These are phyloP conservation scores for Elanoides forficatus DNA, from an alignment of 2,113 vertebrate species.

Conservation along the genomic window DNA sequence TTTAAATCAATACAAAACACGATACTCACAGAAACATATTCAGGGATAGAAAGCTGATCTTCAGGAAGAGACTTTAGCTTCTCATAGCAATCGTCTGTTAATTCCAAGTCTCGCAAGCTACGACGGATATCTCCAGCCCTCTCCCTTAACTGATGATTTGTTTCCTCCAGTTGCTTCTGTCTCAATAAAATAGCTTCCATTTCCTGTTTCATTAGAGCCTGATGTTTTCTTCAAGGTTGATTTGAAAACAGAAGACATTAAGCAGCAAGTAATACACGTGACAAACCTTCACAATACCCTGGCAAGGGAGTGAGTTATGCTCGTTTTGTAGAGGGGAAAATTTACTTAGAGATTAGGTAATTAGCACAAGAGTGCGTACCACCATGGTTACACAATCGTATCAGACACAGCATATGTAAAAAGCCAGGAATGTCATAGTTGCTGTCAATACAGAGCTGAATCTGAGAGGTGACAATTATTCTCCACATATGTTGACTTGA, in stretches of 20 bases:
- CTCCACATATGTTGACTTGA: background rate
- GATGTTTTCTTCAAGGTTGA: slow-evolving; percentile 82
- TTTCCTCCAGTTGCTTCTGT: slow-evolving; percentile 94
- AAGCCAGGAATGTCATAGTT: background rate
- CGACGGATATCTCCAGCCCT: slow-evolving; percentile 86
- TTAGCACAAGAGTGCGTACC: background rate
- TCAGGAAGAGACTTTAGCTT: slow-evolving; percentile 85
- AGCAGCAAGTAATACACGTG: background rate
- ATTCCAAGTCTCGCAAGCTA: slow-evolving; percentile 86
- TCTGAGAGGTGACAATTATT: background rate
- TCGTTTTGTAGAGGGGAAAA: background rate
- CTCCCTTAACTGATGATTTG: slow-evolving; percentile 87
- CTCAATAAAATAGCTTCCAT: slow-evolving; percentile 89
- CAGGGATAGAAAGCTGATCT: slow-evolving; percentile 89
- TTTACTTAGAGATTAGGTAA: background rate
- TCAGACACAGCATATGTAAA: background rate
- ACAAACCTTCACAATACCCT: background rate
- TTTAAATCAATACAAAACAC: background rate
- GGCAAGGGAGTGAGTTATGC: background rate
- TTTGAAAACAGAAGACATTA: slow-evolving; percentile 11
- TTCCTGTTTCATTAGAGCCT: slow-evolving; percentile 91
- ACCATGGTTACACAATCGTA: background rate
- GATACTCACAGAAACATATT: slow-evolving; percentile 90
- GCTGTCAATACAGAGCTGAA: background rate
- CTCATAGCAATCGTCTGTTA: slow-evolving; percentile 83